Evolutionary conservation across 2,888 invertebrate genomes (phyloP).

Genomic region (Xestia xanthographa): DNA sequence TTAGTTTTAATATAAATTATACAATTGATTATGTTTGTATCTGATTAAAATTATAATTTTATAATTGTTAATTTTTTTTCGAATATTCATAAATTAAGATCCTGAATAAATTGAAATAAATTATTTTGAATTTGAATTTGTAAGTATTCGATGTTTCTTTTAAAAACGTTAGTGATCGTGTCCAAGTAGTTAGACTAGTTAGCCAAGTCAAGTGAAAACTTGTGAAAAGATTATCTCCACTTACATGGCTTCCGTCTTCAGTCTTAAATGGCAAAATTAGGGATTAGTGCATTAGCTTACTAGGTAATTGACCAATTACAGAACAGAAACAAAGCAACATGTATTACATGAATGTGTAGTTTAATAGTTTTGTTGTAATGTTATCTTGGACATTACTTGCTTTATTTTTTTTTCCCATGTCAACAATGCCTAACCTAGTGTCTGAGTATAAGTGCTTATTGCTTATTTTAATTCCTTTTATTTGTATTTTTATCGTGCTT

Average conservation of each 20-base stretch:
- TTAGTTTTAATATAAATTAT: no score
- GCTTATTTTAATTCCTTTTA: no score
- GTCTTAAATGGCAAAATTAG: constrained; percentile 43
- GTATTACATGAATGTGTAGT: not conserved
- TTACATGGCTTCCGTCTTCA: constrained; percentile 45
- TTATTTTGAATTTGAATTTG: no score
- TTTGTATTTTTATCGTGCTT: no score
- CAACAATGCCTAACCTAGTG: no score
- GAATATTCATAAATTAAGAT: no score
- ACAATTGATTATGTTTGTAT: no score
- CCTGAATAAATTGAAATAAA: no score
- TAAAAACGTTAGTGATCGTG: not conserved
- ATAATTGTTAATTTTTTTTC: no score
- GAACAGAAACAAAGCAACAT: not conserved
- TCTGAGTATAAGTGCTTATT: no score
- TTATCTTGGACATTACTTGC: not conserved
- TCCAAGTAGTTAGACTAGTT: constrained; percentile 19
- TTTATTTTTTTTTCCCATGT: no score
- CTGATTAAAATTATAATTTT: no score
- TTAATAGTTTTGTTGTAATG: not conserved
- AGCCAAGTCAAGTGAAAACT: constrained; percentile 32
- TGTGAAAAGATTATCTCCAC: constrained; percentile 57
- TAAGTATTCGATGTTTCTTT: not conserved
- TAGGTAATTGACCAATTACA: constrained; percentile 47
- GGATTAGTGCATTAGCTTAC: constrained; percentile 48